Evolutionary conservation across 2,797 vertebrate species (phyloP).

Genomic region (Eleutherodactylus coqui): DNA sequence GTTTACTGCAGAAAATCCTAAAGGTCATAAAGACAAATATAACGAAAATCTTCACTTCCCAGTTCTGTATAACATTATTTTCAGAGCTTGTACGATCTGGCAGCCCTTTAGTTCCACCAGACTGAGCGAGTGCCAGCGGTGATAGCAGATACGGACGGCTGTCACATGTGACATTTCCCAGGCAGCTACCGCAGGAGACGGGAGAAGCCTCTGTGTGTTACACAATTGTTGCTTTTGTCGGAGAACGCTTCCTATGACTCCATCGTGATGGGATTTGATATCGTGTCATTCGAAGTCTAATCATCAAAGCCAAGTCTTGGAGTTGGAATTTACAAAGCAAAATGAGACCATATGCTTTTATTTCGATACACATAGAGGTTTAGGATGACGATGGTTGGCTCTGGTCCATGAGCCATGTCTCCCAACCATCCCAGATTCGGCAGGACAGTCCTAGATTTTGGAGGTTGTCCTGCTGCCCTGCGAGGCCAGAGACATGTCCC

Average conservation of each 20-base stretch:
- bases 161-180: constrained; percentile 42
- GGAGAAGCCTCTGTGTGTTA: not conserved
- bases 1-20: not conserved
- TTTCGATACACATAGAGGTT: not conserved
- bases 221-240: constrained; percentile 28
- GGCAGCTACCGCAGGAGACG: constrained; percentile 3
- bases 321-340: constrained; percentile 2
- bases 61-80: not conserved
- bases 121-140: constrained; percentile 20
- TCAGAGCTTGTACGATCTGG: not conserved
- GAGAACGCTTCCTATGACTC: constrained; percentile 36
- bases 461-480: no score
- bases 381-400: not conserved
- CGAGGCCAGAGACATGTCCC: no score
- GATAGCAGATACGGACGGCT: constrained; percentile 32
- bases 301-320: constrained; percentile 19
- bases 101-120: constrained; percentile 23
- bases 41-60: not conserved
- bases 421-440: not conserved
- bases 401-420: not conserved
- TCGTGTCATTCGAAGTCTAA: not conserved
- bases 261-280: constrained; percentile 4
- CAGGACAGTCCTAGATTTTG: no score
- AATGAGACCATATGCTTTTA: not conserved
- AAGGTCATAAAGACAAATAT: not conserved